These are phyloP conservation scores for Dicerorhinus sumatrensis DNA, from an alignment of 2,113 vertebrate species.

Conservation along the genomic window DNA sequence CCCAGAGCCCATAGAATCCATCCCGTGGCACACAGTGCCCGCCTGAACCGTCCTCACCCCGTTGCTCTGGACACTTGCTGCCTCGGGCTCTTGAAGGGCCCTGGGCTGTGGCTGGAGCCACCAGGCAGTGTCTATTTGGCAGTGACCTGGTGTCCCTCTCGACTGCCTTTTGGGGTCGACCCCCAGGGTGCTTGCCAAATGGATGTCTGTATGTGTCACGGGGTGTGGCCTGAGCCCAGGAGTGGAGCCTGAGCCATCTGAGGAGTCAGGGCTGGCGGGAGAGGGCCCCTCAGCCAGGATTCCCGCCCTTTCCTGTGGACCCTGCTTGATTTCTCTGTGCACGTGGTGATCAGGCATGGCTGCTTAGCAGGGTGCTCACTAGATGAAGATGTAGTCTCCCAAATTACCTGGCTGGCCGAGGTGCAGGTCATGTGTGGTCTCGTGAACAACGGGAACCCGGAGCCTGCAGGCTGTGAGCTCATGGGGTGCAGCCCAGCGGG, in stretches of 20 bases:
- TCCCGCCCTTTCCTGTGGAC: neutral
- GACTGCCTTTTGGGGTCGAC: neutral
- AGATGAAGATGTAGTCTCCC: too few relatives aligned
- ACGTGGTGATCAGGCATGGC: too few relatives aligned
- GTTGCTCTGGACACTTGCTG: neutral
- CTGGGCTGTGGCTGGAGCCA: neutral
- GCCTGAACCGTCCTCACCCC: neutral
- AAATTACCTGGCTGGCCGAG: too few relatives aligned
- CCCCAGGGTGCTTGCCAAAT: neutral
- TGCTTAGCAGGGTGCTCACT: too few relatives aligned
- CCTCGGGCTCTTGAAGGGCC: neutral
- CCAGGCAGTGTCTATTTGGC: neutral
- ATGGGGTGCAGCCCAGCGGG: neutral
- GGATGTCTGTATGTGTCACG: neutral
- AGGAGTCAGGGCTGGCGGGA: neutral
- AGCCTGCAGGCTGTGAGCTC: neutral
- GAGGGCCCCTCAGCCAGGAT: neutral
- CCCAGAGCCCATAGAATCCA: accelerated
- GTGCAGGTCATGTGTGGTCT: too few relatives aligned
- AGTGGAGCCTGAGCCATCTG: neutral
- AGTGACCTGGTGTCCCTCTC: neutral
- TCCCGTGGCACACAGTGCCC: too few relatives aligned
- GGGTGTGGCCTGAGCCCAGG: neutral
- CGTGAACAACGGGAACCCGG: too few relatives aligned
- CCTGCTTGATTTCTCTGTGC: neutral